phyloP scores from a whole-genome alignment of 1,140 invertebrate species.

The Maconellicoccus hirsutus region DNA sequence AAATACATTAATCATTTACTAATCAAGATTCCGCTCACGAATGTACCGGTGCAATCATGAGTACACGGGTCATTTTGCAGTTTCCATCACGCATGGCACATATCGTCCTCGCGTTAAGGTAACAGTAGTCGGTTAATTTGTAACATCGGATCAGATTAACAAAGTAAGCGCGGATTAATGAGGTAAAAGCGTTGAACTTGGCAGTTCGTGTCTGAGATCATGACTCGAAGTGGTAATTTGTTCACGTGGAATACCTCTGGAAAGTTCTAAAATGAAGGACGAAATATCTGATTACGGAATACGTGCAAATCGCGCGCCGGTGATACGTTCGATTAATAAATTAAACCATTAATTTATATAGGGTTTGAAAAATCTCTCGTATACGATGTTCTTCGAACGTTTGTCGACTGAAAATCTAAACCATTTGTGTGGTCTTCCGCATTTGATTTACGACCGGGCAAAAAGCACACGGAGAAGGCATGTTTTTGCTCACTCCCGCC shows the following conservation, averaged over 20 bases:
- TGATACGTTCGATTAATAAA: not conserved
- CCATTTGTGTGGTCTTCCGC: conserved; percentile 6
- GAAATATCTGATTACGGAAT: not conserved
- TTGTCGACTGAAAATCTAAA: not conserved
- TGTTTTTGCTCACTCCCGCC: conserved; percentile 6
- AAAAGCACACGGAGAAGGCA: conserved; percentile 1
- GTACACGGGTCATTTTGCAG: too few species aligned
- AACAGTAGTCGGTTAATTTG: not conserved
- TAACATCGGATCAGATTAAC: conserved; percentile 5
- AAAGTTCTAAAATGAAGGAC: not conserved
- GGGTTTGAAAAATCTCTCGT: not conserved
- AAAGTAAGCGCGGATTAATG: not conserved
- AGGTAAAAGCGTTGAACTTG: conserved; percentile 2
- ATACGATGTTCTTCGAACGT: not conserved
- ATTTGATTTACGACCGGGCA: conserved; percentile 3
- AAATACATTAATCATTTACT: too few species aligned
- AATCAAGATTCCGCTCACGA: too few species aligned
- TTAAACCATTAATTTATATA: conserved; percentile 1
- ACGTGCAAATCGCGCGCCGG: not conserved
- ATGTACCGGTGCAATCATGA: too few species aligned
- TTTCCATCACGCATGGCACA: not conserved
- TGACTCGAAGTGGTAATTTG: not conserved
- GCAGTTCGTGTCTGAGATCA: not conserved
- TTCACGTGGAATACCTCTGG: not conserved
- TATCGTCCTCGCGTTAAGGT: not conserved